These are phyloP conservation scores for Phodopus roborovskii DNA, from an alignment of 2,113 vertebrate genomes.

Conservation along the genomic window DNA sequence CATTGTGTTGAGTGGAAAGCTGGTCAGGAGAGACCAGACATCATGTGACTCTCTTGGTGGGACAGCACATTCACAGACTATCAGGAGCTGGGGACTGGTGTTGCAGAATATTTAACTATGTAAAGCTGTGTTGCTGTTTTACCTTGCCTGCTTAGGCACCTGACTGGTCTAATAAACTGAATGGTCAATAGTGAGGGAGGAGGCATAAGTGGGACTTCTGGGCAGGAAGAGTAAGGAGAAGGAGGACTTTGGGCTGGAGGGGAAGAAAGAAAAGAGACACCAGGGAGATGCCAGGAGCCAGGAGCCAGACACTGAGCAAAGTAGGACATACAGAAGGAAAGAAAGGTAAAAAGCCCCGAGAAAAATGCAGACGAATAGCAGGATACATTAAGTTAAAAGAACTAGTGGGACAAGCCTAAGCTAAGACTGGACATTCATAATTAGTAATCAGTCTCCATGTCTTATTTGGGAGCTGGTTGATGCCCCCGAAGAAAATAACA, in stretches of 20 bases:
- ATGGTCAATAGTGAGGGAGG: not conserved
- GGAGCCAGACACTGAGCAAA: not conserved
- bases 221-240: not conserved
- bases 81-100: not conserved
- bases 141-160: not conserved
- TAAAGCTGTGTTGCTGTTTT: not conserved
- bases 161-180: not conserved
- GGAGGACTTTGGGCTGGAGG: not conserved
- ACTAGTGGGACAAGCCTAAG: not conserved
- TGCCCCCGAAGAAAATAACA: not conserved
- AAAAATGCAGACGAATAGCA: not conserved
- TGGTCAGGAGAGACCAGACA: fast-evolving
- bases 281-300: not conserved
- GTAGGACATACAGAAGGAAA: not conserved
- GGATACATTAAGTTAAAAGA: not conserved
- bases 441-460: not conserved
- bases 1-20: not conserved
- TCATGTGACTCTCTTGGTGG: not conserved
- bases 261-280: not conserved
- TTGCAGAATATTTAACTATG: not conserved
- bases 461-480: not conserved
- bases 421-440: not conserved
- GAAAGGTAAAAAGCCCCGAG: not conserved
- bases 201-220: not conserved
- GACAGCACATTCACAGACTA: not conserved